Evolutionary conservation across 2,888 invertebrate genomes (phyloP), one percentile per base, ranked within the genome.

Genomic region (Watsonalla cultraria): DNA sequence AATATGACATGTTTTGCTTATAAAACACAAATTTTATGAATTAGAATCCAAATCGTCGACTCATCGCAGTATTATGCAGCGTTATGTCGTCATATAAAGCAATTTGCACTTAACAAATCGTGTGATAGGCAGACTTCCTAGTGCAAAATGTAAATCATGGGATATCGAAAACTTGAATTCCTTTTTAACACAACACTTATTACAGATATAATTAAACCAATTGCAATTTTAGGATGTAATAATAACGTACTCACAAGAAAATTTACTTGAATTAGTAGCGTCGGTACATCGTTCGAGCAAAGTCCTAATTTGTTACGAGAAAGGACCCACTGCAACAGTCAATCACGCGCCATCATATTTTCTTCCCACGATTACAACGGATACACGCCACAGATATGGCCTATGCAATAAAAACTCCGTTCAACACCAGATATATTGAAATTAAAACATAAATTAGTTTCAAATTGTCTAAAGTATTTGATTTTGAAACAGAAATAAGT

Each of bases 291-390:
- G 67, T 65, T 67, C 68, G 78, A 78, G 66, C 85, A 84, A 84
- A 83, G 81, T 82, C 78, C 76, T 76, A 82, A 82, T 87, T 84
- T 87, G 72, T 72, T 76, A 73, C 84, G 85, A 82, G 78, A 79
- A 77, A 76, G 77, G 72, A 71, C 70, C 75, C 73, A 72, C 61
- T 70, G 64, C 66, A 74, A 73, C 74, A 73, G 78, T 79, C 81
- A 82, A 79, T 78, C 85, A 78, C 88, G 82, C 90, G 89, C 89
- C 90, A 90, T 89, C 76, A 76, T 76, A 72, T 68, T 72, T 77
- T 73, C 66, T 73, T 61, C 57, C 58, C 59, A 54, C 58, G 58
- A 71, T 64, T 64, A 60, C 54, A 58, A 57, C 56, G 51, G 61
- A 68, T 60, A 60, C 57, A 57, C 61, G 46, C 51, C 54, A 49